A percentile compares a stretch with the other conserved stretches of the same genome.
These are phyloP conservation scores for Brenthis hecate DNA, from an alignment of 2,888 invertebrate genomes.

Conservation along the genomic window DNA sequence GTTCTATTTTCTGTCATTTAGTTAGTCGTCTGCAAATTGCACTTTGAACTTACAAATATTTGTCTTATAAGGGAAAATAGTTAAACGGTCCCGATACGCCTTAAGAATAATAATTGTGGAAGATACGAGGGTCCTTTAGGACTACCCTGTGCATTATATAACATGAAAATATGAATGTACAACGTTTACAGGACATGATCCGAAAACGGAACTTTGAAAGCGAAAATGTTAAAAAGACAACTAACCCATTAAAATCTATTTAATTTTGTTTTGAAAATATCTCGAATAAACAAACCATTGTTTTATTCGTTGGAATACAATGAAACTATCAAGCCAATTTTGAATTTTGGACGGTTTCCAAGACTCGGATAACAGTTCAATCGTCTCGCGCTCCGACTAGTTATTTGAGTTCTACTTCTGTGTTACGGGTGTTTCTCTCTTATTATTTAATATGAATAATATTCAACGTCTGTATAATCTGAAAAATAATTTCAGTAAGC, in stretches of 20 bases:
- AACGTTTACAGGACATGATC: no score
- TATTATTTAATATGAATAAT: constrained; percentile 12
- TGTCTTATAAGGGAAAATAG: no score
- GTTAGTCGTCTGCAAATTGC: no score
- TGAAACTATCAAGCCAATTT: constrained; percentile 42
- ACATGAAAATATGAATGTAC: no score
- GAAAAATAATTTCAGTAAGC: not conserved
- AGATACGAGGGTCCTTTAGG: no score
- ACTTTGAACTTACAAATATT: no score
- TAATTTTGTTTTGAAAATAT: constrained; percentile 11
- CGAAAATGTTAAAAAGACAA: not conserved
- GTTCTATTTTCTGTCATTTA: no score
- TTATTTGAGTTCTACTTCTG: constrained; percentile 18
- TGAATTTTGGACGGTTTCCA: constrained; percentile 40
- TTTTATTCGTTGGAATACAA: constrained; percentile 39
- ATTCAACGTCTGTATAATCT: not conserved
- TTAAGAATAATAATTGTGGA: no score
- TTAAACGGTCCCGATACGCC: no score
- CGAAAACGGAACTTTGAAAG: not conserved
- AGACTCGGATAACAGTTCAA: constrained; percentile 37
- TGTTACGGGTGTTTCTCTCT: constrained; percentile 13
- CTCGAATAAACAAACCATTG: constrained; percentile 37
- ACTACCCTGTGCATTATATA: no score
- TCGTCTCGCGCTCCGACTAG: constrained; percentile 31
- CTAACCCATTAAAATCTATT: not conserved